A percentile compares a stretch with the other conserved stretches of the same genome.
phyloP scores from a whole-genome alignment of 2,797 vertebrate genomes.

The Hypotaenidia okinawae region DNA sequence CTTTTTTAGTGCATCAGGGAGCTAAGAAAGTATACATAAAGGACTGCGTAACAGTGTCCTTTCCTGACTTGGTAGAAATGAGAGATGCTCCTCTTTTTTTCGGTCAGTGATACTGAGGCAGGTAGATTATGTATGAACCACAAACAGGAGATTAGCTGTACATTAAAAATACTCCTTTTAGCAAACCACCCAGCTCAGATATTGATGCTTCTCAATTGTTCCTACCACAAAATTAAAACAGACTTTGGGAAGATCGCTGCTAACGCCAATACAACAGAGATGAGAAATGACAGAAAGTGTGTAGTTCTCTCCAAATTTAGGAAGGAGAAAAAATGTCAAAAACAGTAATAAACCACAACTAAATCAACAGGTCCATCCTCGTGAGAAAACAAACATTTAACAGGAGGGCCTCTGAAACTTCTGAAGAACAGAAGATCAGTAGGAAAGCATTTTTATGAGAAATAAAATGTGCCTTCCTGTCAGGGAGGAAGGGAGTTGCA shows the following conservation, averaged over 20 bases:
- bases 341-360: constrained; percentile 70
- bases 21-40: constrained; percentile 78
- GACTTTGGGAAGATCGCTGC: constrained; percentile 62
- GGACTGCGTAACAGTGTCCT: constrained; percentile 72
- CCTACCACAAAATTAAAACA: constrained; percentile 43
- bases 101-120: neutral
- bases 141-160: constrained; percentile 47
- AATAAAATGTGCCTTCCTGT: constrained; percentile 82
- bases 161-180: constrained; percentile 62
- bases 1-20: constrained; percentile 76
- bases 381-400: constrained; percentile 67
- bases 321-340: constrained; percentile 64
- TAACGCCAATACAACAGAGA: constrained; percentile 68
- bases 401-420: constrained; percentile 70
- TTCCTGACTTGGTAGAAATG: constrained; percentile 68
- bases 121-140: constrained; percentile 57
- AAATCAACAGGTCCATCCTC: constrained; percentile 70
- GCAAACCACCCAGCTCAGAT: constrained; percentile 49
- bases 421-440: constrained; percentile 76
- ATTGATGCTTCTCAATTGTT: constrained; percentile 55
- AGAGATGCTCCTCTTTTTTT: constrained; percentile 13
- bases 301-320: constrained; percentile 67
- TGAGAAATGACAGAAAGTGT: constrained; percentile 58
- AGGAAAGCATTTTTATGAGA: constrained; percentile 78
- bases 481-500: constrained; percentile 81